These are phyloP conservation scores for Diadegma fenestrale DNA, from an alignment of 2,888 invertebrate species.

Conservation along the genomic window DNA sequence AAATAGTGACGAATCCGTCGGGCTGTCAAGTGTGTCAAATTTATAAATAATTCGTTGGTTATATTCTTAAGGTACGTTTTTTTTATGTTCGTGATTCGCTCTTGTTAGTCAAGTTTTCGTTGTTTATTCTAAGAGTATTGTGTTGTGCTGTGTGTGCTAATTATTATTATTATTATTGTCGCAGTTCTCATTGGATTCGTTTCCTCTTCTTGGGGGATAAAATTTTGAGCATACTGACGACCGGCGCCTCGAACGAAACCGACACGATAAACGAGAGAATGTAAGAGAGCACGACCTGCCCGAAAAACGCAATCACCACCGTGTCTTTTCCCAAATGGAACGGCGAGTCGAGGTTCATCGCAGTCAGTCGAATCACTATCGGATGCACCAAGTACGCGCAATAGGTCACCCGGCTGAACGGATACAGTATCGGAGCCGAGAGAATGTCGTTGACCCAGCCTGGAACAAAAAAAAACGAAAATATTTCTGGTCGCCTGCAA, in stretches of 20 bases:
- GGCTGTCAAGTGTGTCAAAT: slow-evolving; percentile 28
- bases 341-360: slow-evolving; percentile 93
- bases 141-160: background rate
- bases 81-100: background rate
- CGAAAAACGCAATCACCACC: slow-evolving; percentile 92
- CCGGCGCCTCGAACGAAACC: slow-evolving; percentile 93
- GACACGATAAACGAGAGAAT: slow-evolving; percentile 92
- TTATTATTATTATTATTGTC: background rate
- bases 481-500: background rate
- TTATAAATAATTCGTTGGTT: slow-evolving; percentile 70
- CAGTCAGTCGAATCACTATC: slow-evolving; percentile 91
- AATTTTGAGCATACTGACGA: slow-evolving; percentile 93
- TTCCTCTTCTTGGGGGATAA: slow-evolving; percentile 83
- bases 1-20: slow-evolving; percentile 62
- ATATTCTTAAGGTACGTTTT: slow-evolving; percentile 34
- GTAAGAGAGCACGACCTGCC: slow-evolving; percentile 93
- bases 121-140: background rate
- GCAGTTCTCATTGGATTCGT: slow-evolving; percentile 77
- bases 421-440: slow-evolving; percentile 92
- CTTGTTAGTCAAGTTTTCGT: slow-evolving; percentile 23
- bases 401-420: slow-evolving; percentile 94
- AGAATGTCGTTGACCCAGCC: slow-evolving; percentile 89
- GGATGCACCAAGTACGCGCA: slow-evolving; percentile 95
- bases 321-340: slow-evolving; percentile 92
- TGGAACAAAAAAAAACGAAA: slow-evolving; percentile 67